Base-by-base conservation (phyloP, 1,140 invertebrate species). In the Bursaphelenchus mucronatus region DNA sequence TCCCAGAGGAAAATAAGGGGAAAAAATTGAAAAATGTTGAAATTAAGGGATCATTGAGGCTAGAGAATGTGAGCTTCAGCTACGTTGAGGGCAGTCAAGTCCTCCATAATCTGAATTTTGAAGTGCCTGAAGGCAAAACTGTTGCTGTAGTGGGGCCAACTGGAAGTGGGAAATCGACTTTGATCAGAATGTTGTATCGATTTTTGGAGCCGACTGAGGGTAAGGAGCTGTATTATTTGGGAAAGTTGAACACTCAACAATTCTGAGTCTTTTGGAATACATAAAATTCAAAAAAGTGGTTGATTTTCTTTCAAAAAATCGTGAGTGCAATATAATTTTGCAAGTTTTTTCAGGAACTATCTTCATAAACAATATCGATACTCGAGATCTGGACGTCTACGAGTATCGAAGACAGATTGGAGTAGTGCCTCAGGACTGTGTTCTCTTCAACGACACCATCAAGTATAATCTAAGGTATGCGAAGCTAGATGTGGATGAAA, bases 381-480 rank as follows among this genome's bases (percentile, higher is more conserved):
- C 72, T 43, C 52, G 56, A 8, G 45, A 63, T 8, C 52, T 72
- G 11, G 63, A 67, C 19, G 17, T 70, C 44, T 51, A 67, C 17
- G 63, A 61, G n/a, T 65, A 71, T 30, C 11, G 65, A 64, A 2
- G 46, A 8, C 15, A 15, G 41, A 90, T 93, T 73, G 93, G 92
- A 44, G 92, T 97, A 39, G 94, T 97, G 44, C 94, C 93, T 1
- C 94, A 97, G 83, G 94, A 97, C 79, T 96, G 93, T 13, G 93
- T 97, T 30, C 86, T 97, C 0, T 97, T 97, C 79, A 97, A 97
- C 82, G 91, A 92, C 76, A 88, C 89, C 13, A 92, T 97, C 53
- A 89, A 88, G 70, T 95, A 93, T 81, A 98, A 98, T 81, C 97
- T 98, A 66, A 88, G 89, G 57, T 98, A 97, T 83, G 94, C 93